These are phyloP conservation scores for Petroica traversi DNA, from an alignment of 2,113 vertebrate genomes.

Conservation along the genomic window DNA sequence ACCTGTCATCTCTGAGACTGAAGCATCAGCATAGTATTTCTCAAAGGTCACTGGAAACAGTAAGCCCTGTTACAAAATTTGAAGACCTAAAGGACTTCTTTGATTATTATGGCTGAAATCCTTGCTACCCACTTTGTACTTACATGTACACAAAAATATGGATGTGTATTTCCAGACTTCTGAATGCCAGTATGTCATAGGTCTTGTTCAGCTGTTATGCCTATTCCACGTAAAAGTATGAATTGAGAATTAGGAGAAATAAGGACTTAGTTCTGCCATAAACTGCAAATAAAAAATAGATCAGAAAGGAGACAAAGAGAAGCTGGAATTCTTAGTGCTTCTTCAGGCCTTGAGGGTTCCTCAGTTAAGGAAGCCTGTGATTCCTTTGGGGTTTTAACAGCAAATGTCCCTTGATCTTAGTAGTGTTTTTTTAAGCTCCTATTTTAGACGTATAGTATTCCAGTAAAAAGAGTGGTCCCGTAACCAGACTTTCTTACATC, in stretches of 20 bases:
- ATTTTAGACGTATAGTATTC: background rate
- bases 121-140: background rate
- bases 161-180: background rate
- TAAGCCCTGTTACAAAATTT: background rate
- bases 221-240: background rate
- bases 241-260: background rate
- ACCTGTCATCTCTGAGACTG: background rate
- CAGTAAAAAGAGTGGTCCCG: slow-evolving; percentile 1
- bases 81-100: background rate
- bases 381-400: background rate
- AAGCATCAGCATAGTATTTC: too few relatives aligned
- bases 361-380: background rate
- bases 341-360: background rate
- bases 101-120: background rate
- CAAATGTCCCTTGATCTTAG: background rate
- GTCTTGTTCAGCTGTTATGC: background rate
- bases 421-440: slow-evolving; percentile 7
- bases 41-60: background rate
- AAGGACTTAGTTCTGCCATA: background rate
- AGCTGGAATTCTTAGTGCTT: background rate
- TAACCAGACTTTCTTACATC: background rate
- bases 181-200: background rate
- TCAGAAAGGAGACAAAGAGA: background rate
- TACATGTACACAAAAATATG: background rate
- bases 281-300: background rate